Conservation (phyloP, 2,113 vertebrate species). For the Xenopus tropicalis region DNA sequence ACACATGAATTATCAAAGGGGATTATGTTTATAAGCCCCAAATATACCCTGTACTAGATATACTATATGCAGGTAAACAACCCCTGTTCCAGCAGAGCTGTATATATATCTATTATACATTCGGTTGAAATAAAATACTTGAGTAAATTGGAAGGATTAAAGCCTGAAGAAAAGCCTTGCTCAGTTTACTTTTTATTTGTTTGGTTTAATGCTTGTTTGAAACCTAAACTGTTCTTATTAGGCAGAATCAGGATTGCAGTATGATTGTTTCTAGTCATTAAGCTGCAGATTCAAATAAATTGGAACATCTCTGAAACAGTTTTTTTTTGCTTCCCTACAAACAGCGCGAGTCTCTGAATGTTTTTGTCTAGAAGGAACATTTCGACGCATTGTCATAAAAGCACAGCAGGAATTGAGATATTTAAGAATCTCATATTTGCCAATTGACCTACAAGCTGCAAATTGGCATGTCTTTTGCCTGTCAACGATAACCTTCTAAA, state of each 20-base stretch:
- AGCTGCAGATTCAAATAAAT: constrained; percentile 14
- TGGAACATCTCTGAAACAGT: neutral
- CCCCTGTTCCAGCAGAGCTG: neutral
- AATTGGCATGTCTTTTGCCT: constrained; percentile 23
- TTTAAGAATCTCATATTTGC: constrained; percentile 26
- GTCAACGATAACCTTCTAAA: constrained; percentile 27
- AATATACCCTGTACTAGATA: too few species aligned
- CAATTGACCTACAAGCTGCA: constrained; percentile 36
- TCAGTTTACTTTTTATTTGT: constrained; percentile 2
- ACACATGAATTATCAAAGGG: too few species aligned
- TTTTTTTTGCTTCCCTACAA: neutral
- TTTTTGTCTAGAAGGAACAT: constrained; percentile 14
- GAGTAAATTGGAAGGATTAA: neutral
- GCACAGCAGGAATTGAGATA: constrained; percentile 20
- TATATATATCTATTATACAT: constrained; percentile 1
- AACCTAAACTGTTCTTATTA: neutral
- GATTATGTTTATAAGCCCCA: too few species aligned
- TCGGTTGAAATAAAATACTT: neutral
- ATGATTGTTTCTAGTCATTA: constrained; percentile 27
- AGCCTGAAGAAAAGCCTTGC: constrained; percentile 1
- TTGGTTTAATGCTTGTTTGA: neutral
- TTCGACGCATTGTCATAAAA: neutral
- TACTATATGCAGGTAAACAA: too few species aligned
- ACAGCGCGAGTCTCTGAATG: neutral
- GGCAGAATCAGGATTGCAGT: neutral